Base-by-base conservation (phyloP, 2,797 vertebrate genomes). In the Fistularia tabacaria region DNA sequence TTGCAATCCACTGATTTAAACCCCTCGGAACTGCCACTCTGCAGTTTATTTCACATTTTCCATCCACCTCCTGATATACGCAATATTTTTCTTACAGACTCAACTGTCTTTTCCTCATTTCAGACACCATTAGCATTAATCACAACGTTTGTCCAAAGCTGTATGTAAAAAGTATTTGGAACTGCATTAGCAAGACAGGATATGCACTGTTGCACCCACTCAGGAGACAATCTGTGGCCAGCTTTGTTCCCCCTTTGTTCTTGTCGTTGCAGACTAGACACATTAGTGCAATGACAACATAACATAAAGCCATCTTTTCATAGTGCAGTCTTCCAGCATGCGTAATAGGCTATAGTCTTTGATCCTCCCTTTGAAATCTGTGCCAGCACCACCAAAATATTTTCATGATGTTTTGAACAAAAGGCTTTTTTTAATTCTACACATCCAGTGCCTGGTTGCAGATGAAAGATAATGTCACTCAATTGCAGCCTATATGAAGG, bases 121-220 rank as follows among this genome's bases (percentile, higher is more conserved):
- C 59, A 14, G 58, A 25, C 25, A 25, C 25, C 25, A 25, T 25
- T 25, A 25, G 25, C 25, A 25, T 25, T 25, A 25, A 25, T 25
- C 25, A 25, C 25, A 25, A 25, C 25, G 5, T 25, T 25, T 25
- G 25, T 25, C 25, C 25, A 2, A 25, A 25, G 25, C 64, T 14
- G 39, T 10, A 1, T 61, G 56, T 59, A 53, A 41, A 57, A 44
- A 68, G 46, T 44, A n/a, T 57, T 50, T 51, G 40, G 39, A 47
- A 40, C 40, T 66, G 45, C 79, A 79, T 79, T 54, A 52, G 38
- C 57, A 39, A 53, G 63, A 74, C n/a, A 51, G 54, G 66, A 73
- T 62, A 51, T 59, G 52, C 40, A 44, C 47, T 62, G 59, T 13
- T 62, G 61, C 54, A 64, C 74, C 67, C 61, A 49, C 67, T 62